These are phyloP conservation scores for Druon quercuslanigerum DNA, from an alignment of 1,140 invertebrate species.

Conservation along the genomic window DNA sequence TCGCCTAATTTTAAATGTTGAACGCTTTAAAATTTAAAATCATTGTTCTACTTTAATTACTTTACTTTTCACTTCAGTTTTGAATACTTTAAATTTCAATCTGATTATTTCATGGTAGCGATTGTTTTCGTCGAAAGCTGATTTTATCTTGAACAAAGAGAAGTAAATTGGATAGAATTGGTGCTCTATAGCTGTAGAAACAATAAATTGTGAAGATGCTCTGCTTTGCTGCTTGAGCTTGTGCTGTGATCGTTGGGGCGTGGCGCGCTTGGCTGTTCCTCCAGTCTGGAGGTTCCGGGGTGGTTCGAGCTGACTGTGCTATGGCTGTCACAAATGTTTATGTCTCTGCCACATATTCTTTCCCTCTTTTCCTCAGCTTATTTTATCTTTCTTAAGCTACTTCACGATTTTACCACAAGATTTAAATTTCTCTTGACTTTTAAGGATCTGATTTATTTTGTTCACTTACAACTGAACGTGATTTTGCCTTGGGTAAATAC, in stretches of 20 bases:
- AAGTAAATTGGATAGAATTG: slow-evolving; percentile 29
- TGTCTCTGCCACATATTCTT: slow-evolving; percentile 35
- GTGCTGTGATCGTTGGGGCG: slow-evolving; percentile 17
- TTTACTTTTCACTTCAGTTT: no score
- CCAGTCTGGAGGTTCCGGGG: slow-evolving; percentile 31
- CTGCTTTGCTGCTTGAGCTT: slow-evolving; percentile 21
- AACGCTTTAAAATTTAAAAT: no score
- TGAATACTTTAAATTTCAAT: no score
- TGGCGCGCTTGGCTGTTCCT: slow-evolving; percentile 29
- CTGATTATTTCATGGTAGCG: neutral
- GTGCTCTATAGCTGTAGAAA: neutral
- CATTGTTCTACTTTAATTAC: no score
- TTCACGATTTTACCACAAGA: slow-evolving; percentile 21
- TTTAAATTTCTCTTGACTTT: neutral
- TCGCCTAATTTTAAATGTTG: no score
- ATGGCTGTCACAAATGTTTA: slow-evolving; percentile 48
- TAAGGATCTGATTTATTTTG: no score
- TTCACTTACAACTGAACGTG: no score
- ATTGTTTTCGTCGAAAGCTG: slow-evolving; percentile 1
- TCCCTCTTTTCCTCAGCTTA: slow-evolving; percentile 17
- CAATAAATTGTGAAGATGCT: slow-evolving; percentile 31
- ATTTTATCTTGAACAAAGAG: slow-evolving; percentile 14
- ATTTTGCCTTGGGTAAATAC: no score
- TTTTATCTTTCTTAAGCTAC: slow-evolving; percentile 22
- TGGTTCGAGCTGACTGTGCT: slow-evolving; percentile 46